A percentile compares a stretch with the other conserved stretches of the same genome.
phyloP scores from a whole-genome alignment of 1,140 invertebrate genomes.

The Proctacanthus coquilletti region DNA sequence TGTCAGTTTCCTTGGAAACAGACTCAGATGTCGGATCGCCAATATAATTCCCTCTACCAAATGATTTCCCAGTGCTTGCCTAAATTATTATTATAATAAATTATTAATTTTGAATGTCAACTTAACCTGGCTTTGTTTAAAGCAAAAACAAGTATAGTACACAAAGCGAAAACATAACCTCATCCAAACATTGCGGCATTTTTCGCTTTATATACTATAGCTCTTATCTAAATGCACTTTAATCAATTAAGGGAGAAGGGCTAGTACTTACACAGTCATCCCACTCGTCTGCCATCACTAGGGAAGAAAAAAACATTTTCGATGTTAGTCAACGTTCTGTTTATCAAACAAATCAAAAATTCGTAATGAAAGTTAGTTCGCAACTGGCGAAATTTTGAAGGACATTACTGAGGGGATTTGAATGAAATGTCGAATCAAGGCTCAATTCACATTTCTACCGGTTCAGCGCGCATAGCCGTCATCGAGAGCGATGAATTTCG shows the following conservation, averaged over 20 bases:
- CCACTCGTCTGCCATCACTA: constrained; percentile 4
- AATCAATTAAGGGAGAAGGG: not conserved
- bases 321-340: not conserved
- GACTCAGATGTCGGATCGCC: constrained; percentile 8
- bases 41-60: not conserved
- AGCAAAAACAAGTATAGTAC: too few relatives aligned
- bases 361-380: too few relatives aligned
- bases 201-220: not conserved
- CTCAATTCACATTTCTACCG: too few relatives aligned
- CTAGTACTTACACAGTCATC: not conserved
- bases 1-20: not conserved
- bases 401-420: too few relatives aligned
- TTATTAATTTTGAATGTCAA: not conserved
- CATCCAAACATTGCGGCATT: too few relatives aligned
- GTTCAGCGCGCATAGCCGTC: too few relatives aligned
- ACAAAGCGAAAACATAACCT: too few relatives aligned
- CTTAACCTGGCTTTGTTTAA: too few relatives aligned
- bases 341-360: constrained; percentile 18
- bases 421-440: too few relatives aligned
- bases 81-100: not conserved
- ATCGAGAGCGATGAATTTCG: too few relatives aligned
- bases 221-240: not conserved
- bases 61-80: not conserved
- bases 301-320: constrained; percentile 5
- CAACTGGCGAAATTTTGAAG: too few relatives aligned